These are phyloP conservation scores for Myxocyprinus asiaticus DNA, from an alignment of 2,113 vertebrate species.

Conservation along the genomic window DNA sequence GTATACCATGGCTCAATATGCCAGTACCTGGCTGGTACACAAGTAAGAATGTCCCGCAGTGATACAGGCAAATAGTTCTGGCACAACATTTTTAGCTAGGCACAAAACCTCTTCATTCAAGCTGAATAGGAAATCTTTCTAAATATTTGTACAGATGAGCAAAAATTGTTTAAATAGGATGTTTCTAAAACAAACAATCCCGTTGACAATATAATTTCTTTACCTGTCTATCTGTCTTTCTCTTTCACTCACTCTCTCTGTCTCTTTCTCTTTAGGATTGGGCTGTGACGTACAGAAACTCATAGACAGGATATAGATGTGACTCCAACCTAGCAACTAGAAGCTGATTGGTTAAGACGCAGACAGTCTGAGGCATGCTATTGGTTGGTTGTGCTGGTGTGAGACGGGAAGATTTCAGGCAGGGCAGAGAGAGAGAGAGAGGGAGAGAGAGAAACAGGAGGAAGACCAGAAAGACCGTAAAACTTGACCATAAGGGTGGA, in stretches of 20 bases:
- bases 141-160: slow-evolving; percentile 25
- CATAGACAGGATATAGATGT: slow-evolving; percentile 54
- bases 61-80: neutral
- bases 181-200: neutral
- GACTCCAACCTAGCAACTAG: slow-evolving; percentile 60
- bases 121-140: slow-evolving; percentile 28
- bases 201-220: slow-evolving; percentile 18
- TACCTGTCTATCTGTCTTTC: too few species aligned
- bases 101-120: slow-evolving; percentile 19
- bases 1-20: too few species aligned
- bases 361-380: slow-evolving; percentile 43
- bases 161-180: neutral
- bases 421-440: slow-evolving; percentile 47
- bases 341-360: slow-evolving; percentile 53
- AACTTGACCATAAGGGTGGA: slow-evolving; percentile 28
- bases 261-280: slow-evolving; percentile 44
- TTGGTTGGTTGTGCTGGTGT: slow-evolving; percentile 51
- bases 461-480: slow-evolving; percentile 40
- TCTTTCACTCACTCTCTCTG: neutral
- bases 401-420: slow-evolving; percentile 4
- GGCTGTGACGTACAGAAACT: slow-evolving; percentile 47
- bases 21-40: neutral
- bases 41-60: too few species aligned
- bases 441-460: slow-evolving; percentile 1
- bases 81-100: neutral